These are phyloP conservation scores for Acanthurus leucopareius DNA, from an alignment of 2,797 vertebrate genomes.

Conservation along the genomic window DNA sequence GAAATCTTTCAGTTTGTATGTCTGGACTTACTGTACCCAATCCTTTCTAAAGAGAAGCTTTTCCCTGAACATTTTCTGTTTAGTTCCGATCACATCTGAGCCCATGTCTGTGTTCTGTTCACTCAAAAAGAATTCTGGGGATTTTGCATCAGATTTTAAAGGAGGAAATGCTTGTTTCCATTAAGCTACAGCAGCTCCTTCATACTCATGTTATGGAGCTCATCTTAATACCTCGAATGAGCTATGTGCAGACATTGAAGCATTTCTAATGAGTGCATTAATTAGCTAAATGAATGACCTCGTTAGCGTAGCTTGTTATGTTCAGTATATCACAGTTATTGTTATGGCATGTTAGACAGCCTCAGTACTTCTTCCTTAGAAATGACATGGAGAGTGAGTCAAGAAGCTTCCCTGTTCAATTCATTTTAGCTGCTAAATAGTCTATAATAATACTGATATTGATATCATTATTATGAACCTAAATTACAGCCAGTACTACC, in stretches of 20 bases:
- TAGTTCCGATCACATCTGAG: slow-evolving; percentile 3
- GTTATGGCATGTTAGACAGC: slow-evolving; percentile 10
- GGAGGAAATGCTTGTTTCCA: slow-evolving; percentile 16
- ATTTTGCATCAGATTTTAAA: slow-evolving; percentile 35
- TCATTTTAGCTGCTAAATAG: neutral
- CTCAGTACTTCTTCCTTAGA: slow-evolving; percentile 3
- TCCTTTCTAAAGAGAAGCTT: slow-evolving; percentile 1
- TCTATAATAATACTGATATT: too few relatives aligned
- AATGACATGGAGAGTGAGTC: neutral
- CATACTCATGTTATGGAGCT: slow-evolving; percentile 15
- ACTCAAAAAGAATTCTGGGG: neutral
- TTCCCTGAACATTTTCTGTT: neutral
- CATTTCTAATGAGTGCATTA: slow-evolving; percentile 52
- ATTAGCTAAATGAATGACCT: slow-evolving; percentile 56
- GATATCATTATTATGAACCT: too few relatives aligned
- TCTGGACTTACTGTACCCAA: neutral
- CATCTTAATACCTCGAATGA: slow-evolving; percentile 24
- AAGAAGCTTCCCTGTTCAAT: neutral
- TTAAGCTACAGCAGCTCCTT: slow-evolving; percentile 3
- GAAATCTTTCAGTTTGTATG: slow-evolving; percentile 6
- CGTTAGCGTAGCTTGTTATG: slow-evolving; percentile 40
- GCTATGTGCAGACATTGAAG: slow-evolving; percentile 25
- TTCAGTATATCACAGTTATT: slow-evolving; percentile 42
- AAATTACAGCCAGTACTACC: too few relatives aligned
- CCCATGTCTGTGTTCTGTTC: neutral